Percentiles rank a stretch among this genome's conserved stretches.
Conservation (phyloP, 2,797 vertebrate species). For the Setipinna tenuifilis region DNA sequence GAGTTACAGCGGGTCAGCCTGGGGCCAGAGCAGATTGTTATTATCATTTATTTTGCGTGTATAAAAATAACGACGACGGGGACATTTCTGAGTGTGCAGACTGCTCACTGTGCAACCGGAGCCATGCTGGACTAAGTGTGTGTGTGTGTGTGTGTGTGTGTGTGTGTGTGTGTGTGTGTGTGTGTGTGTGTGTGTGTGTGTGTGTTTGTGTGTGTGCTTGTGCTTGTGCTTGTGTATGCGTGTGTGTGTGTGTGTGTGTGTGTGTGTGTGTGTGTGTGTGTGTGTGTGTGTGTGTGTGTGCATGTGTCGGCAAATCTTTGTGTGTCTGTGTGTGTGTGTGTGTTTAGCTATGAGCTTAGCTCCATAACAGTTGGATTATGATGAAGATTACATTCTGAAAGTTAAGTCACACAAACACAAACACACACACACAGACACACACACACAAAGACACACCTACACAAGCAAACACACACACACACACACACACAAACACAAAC, state of each 20-base stretch:
- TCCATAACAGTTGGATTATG: slow-evolving; percentile 52
- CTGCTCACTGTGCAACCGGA: too few species aligned
- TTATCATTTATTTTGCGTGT: slow-evolving; percentile 48
- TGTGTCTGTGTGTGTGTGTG: background rate
- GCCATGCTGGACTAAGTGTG: too few species aligned
- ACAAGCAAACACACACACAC: background rate
- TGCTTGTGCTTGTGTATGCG: too few species aligned
- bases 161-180: too few species aligned
- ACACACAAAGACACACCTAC: too few species aligned
- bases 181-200: too few species aligned
- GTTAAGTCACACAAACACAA: slow-evolving; percentile 42
- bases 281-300: too few species aligned
- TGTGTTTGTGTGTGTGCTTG: too few species aligned
- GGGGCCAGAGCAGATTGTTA: slow-evolving; percentile 45
- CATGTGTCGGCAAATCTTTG: too few species aligned
- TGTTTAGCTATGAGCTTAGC: slow-evolving; percentile 33
- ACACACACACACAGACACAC: background rate
- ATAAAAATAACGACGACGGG: slow-evolving; percentile 47
- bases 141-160: too few species aligned
- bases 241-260: too few species aligned
- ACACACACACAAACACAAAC: background rate
- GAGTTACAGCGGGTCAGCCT: slow-evolving; percentile 49
- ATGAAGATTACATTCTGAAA: slow-evolving; percentile 46
- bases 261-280: too few species aligned
- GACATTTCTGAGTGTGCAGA: slow-evolving; percentile 16